phyloP scores from a whole-genome alignment of 2,797 vertebrate species.

The Enteromius anoplus region DNA sequence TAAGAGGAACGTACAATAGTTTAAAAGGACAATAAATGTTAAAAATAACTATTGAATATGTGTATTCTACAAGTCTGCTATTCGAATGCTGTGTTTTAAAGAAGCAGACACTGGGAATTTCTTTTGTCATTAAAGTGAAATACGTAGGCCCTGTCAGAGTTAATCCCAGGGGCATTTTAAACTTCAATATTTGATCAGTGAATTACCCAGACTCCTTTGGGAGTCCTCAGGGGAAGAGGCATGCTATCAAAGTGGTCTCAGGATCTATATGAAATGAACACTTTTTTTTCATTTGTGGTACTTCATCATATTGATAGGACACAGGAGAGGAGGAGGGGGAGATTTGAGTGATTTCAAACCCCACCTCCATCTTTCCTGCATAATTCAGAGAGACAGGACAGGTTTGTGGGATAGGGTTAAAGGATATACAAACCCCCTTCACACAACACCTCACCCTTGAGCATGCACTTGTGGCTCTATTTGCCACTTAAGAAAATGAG shows the following conservation, averaged over 20 bases:
- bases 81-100: neutral
- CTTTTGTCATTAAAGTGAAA: slow-evolving; percentile 28
- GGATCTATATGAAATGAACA: slow-evolving; percentile 46
- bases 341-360: slow-evolving; percentile 42
- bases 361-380: slow-evolving; percentile 24
- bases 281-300: slow-evolving; percentile 61
- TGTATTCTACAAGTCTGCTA: neutral
- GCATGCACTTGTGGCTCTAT: slow-evolving; percentile 24
- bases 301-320: slow-evolving; percentile 63
- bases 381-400: slow-evolving; percentile 27
- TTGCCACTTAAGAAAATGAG: slow-evolving; percentile 36
- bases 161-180: slow-evolving; percentile 67
- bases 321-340: slow-evolving; percentile 47
- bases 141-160: slow-evolving; percentile 54
- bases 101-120: neutral
- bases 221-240: slow-evolving; percentile 60
- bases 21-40: neutral
- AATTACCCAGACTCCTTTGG: slow-evolving; percentile 61
- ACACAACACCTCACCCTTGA: slow-evolving; percentile 11
- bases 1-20: neutral
- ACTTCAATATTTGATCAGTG: slow-evolving; percentile 70
- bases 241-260: slow-evolving; percentile 44
- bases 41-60: neutral
- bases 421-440: slow-evolving; percentile 10
- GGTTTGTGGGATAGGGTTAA: slow-evolving; percentile 23